phyloP scores from a whole-genome alignment of 2,797 vertebrate genomes.

The Esox masquinongy region DNA sequence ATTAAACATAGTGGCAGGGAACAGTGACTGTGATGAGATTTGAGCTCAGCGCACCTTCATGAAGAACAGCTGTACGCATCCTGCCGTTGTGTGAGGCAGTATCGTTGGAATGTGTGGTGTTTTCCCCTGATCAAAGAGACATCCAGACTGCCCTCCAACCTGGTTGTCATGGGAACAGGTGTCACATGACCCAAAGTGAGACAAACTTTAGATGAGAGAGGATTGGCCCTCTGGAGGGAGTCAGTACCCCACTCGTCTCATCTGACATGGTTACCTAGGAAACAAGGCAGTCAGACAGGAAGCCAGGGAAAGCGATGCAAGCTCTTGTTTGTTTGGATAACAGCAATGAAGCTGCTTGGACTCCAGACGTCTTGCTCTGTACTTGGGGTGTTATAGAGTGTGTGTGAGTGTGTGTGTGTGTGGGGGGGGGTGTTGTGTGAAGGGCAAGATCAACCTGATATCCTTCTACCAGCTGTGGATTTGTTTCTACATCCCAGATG shows the following conservation, averaged over 20 bases:
- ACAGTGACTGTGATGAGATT: slow-evolving; percentile 29
- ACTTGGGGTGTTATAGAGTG: slow-evolving; percentile 50
- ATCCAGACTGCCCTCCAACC: slow-evolving; percentile 78
- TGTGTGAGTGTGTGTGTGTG: background rate
- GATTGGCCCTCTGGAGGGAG: slow-evolving; percentile 77
- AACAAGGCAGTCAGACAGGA: slow-evolving; percentile 79
- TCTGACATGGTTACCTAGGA: slow-evolving; percentile 83
- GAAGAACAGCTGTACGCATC: slow-evolving; percentile 45
- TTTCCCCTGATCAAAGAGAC: slow-evolving; percentile 71
- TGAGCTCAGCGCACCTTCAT: slow-evolving; percentile 48
- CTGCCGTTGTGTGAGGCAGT: slow-evolving; percentile 64
- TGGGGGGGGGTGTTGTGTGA: slow-evolving; percentile 29
- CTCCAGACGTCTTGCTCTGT: slow-evolving; percentile 54
- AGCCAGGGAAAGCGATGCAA: slow-evolving; percentile 72
- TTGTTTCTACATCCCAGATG: slow-evolving; percentile 44
- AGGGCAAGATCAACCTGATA: slow-evolving; percentile 39
- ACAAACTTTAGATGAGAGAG: slow-evolving; percentile 81
- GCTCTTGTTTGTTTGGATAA: slow-evolving; percentile 81
- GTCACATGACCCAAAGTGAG: slow-evolving; percentile 79
- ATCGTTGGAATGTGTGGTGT: slow-evolving; percentile 62
- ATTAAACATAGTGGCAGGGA: background rate
- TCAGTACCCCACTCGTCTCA: slow-evolving; percentile 74
- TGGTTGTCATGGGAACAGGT: slow-evolving; percentile 83
- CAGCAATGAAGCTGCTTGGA: slow-evolving; percentile 63
- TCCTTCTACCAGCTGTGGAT: slow-evolving; percentile 31